phyloP scores from a whole-genome alignment of 2,113 vertebrate species.

The Cathartes aura region DNA sequence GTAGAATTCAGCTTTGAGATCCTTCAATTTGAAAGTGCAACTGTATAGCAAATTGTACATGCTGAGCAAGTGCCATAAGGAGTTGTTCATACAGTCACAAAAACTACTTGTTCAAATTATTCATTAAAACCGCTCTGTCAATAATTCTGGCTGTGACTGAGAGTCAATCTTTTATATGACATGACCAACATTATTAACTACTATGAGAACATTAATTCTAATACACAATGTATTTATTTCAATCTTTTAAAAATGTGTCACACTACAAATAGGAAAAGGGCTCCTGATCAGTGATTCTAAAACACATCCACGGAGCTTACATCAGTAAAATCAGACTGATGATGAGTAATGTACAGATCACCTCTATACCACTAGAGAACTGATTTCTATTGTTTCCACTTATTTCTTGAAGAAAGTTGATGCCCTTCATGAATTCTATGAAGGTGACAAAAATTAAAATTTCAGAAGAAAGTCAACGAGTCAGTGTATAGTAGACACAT shows the following conservation, averaged over 20 bases:
- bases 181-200: background rate
- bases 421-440: background rate
- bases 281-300: background rate
- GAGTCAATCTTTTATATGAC: background rate
- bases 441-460: background rate
- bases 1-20: background rate
- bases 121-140: background rate
- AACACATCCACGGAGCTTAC: background rate
- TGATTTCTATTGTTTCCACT: background rate
- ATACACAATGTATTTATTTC: background rate
- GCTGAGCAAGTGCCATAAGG: background rate
- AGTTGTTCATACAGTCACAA: background rate
- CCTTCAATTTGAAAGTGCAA: background rate
- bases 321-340: background rate
- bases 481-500: background rate
- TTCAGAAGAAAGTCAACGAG: background rate
- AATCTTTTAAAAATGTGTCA: background rate
- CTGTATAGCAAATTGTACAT: background rate
- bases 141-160: background rate
- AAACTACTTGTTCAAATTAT: background rate
- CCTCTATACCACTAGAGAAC: background rate
- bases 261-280: background rate
- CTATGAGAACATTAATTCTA: background rate
- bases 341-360: fast-evolving
- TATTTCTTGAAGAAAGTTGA: background rate